Conservation (phyloP, 2,113 vertebrate species). For the Zeus faber region DNA sequence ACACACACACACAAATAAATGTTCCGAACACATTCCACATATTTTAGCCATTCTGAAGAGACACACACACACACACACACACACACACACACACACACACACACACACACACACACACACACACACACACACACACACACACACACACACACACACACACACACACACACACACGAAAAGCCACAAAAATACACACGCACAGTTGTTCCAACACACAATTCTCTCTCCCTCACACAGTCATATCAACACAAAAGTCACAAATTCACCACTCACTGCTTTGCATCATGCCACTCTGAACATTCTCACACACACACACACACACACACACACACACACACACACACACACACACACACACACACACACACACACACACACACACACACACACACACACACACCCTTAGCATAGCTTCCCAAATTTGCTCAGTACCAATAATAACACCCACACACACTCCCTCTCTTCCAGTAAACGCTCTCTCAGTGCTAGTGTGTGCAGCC, state of each 20-base stretch:
- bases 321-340: neutral
- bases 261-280: no score
- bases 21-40: neutral
- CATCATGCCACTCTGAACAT: no score
- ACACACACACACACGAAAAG: no score
- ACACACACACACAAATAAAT: neutral
- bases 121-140: no score
- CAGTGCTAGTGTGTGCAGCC: slow-evolving; percentile 19
- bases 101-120: no score
- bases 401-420: no score
- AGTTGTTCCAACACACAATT: neutral
- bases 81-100: no score
- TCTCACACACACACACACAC: neutral
- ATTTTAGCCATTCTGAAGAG: neutral
- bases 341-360: neutral
- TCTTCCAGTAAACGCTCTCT: slow-evolving; percentile 37
- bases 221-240: neutral
- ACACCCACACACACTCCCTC: neutral
- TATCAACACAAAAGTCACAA: neutral
- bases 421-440: no score
- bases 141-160: no score
- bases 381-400: neutral
- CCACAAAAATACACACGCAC: no score
- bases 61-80: no score
- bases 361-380: neutral